Base-by-base conservation (phyloP, 1,140 invertebrate genomes). In the Hycleus cichorii region DNA sequence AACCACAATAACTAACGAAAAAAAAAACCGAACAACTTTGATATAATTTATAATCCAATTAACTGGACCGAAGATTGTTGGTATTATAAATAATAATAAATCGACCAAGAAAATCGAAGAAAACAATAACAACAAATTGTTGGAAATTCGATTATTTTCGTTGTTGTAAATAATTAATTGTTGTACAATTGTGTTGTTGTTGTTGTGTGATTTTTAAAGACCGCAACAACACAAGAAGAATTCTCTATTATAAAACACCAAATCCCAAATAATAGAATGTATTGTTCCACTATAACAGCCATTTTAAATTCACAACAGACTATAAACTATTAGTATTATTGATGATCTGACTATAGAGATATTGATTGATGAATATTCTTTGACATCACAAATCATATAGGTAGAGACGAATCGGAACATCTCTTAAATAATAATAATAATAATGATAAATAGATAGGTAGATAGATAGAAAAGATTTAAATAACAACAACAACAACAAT, bases 21-120 rank as follows among this genome's bases (percentile, higher is more conserved):
- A 47, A 49, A 59, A 54, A 52, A 59, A 42, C 5, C 40, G 9
- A 42, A n/a, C 4, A n/a, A 42, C 40, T 42, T 56, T 50, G 64
- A 65, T 61, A 65, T 72, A 70, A 72, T 72, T 72, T 72, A 72
- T 72, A 72, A 71, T 72, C 71, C 69, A 72, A 72, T 72, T 72
- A 72, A 66, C 50, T 60, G 58, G 64, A 55, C 58, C 62, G 56
- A 64, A 61, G 56, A 7, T 5, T 32, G 7, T 32, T 32, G 4
- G 18, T 18, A 5, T 32, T 32, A 32, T 32, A 32, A 32, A 32
- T 32, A 32, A 32, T 32, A 32, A 32, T 32, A 32, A 32, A 32
- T 32, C 7, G 7, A 5, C 32, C 7, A 32, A 32, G 7, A 32
- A 39, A 39, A 39, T 39, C 10, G 39, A 39, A 18, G 18, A 18